Evolutionary conservation across 2,888 invertebrate genomes (phyloP).

Genomic region (Muscina levida): DNA sequence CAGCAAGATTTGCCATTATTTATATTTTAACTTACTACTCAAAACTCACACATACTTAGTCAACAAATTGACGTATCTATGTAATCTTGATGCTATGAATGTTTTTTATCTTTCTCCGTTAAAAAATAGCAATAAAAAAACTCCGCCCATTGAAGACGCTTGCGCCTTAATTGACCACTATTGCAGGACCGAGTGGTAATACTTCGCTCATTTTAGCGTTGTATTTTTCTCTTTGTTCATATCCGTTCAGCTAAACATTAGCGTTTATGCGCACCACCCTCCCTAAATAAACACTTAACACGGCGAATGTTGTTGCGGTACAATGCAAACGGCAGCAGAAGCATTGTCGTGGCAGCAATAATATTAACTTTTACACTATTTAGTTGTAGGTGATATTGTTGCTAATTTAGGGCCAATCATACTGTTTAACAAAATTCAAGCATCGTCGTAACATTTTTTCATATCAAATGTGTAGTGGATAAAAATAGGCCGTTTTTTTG

Average conservation of each 20-base stretch:
- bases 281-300: conserved; percentile 60
- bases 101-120: conserved; percentile 34
- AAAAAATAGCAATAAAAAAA: conserved; percentile 75
- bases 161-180: conserved; percentile 67
- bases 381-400: conserved; percentile 42
- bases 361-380: conserved; percentile 36
- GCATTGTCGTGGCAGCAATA: conserved; percentile 5
- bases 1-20: too few species aligned
- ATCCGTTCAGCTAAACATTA: conserved; percentile 35
- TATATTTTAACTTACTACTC: conserved; percentile 21
- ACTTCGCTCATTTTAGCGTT: conserved; percentile 3
- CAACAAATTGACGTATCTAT: conserved; percentile 22
- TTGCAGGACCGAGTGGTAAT: conserved; percentile 47
- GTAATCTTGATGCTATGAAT: conserved; percentile 43
- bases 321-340: conserved; percentile 37
- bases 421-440: too few species aligned
- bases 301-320: conserved; percentile 38
- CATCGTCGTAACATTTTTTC: too few species aligned
- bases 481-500: too few species aligned
- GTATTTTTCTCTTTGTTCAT: conserved; percentile 20
- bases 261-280: conserved; percentile 43
- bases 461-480: too few species aligned
- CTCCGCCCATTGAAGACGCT: conserved; percentile 78
- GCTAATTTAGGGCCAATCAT: conserved; percentile 31
- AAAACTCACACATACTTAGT: conserved; percentile 27